Conservation (phyloP, 2,888 invertebrate genomes). For the Linnaemya tessellans region DNA sequence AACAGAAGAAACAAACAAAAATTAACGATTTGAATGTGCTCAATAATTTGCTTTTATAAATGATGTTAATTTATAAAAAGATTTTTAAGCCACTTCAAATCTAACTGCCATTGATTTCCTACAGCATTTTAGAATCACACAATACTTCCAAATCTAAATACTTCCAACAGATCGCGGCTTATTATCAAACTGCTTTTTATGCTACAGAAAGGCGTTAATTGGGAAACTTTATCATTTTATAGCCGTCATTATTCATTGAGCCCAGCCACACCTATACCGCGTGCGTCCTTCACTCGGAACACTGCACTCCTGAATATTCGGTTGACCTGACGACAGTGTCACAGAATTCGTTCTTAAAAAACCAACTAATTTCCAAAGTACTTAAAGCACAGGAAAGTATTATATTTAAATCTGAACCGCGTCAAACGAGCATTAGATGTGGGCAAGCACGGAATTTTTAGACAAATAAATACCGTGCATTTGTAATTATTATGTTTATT, state of each 20-base stretch:
- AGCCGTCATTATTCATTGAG: constrained; percentile 59
- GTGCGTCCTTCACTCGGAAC: background rate
- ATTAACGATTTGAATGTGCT: background rate
- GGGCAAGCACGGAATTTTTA: constrained; percentile 15
- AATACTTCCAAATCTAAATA: constrained; percentile 24
- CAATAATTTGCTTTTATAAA: constrained; percentile 26
- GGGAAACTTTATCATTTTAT: constrained; percentile 66
- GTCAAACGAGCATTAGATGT: constrained; percentile 28
- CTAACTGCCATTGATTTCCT: background rate
- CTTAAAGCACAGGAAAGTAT: too few species aligned
- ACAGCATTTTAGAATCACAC: constrained; percentile 8
- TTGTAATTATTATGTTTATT: constrained; percentile 64
- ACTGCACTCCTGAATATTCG: background rate
- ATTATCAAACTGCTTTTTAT: constrained; percentile 57
- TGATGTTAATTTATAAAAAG: constrained; percentile 8
- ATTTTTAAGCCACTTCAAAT: constrained; percentile 11
- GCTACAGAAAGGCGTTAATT: constrained; percentile 70
- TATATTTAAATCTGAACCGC: background rate
- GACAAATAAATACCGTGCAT: constrained; percentile 53
- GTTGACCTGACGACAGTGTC: background rate
- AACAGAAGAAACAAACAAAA: constrained; percentile 12
- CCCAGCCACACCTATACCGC: constrained; percentile 24
- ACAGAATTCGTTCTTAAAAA: background rate
- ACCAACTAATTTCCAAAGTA: too few species aligned
- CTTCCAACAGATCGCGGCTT: constrained; percentile 66